Conservation (phyloP, 2,113 vertebrate genomes). For the Corythornis madagascariensis region DNA sequence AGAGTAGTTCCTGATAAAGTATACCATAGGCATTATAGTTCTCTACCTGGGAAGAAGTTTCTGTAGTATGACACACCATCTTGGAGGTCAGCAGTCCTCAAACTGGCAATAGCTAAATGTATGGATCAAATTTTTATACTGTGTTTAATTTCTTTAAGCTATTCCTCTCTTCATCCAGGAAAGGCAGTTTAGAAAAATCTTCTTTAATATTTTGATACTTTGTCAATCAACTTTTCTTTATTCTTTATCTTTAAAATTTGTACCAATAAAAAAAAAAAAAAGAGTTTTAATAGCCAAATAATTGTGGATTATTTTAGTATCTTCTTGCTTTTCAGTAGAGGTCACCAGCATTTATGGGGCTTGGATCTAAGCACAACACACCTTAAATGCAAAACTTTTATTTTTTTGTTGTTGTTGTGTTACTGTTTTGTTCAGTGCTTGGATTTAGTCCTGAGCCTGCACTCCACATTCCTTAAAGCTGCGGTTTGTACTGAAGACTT, state of each 20-base stretch:
- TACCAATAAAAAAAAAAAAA: background rate
- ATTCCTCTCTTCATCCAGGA: background rate
- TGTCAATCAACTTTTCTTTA: background rate
- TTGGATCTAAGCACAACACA: background rate
- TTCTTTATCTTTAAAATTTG: background rate
- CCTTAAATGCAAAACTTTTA: background rate
- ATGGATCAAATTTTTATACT: background rate
- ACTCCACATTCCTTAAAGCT: background rate
- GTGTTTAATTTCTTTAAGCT: background rate
- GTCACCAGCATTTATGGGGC: background rate
- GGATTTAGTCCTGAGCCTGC: background rate
- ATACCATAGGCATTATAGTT: background rate
- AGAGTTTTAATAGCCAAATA: background rate
- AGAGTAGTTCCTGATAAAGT: background rate
- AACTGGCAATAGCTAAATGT: background rate
- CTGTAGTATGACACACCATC: background rate
- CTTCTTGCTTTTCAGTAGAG: slow-evolving; percentile 5
- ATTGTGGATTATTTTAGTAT: background rate
- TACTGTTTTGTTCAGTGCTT: background rate
- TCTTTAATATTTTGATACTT: background rate
- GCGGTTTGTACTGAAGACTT: slow-evolving; percentile 6
- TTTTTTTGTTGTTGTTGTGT: background rate
- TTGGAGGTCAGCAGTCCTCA: background rate
- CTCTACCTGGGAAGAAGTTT: background rate
- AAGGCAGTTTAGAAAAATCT: background rate